Evolutionary conservation across 2,113 vertebrate species (phyloP), one percentile per base, ranked within the genome.

Genomic region (Sula dactylatra): DNA sequence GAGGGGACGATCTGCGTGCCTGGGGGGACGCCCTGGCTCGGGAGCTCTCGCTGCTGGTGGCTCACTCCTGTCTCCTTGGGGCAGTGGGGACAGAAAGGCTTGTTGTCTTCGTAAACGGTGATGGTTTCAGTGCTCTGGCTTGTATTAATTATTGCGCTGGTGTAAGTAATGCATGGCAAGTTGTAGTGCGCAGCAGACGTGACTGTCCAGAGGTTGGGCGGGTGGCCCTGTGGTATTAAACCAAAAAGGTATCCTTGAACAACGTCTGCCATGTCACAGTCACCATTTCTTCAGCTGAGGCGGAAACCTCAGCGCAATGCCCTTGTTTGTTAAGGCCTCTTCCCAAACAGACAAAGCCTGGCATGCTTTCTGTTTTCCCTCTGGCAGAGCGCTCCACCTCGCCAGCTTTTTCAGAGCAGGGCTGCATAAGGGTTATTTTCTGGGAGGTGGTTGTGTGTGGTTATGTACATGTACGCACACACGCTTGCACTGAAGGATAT

Each of bases 401-500:
- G 3, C n/a, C 40, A 66, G 40, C 31, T 49, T 67, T 81, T 52
- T 58, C 52, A 22, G 11, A 2, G 25, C 27, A 17, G 1, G 19
- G 72, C 81, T 94, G 52, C 26, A 27, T 8, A 52, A 72, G 65
- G 86, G 55, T 89, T 92, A 25, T 86, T 96, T 93, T 93, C 56
- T 89, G 70, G 27, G 92, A 96, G 82, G 29, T 79, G 74, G 31
- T 14, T 90, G 45, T 50, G 34, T 65, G 74, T 18, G 73, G 29
- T 65, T 71, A 45, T 8, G 40, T 32, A 54, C 70, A 2, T 54
- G 40, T 65, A 13, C n/a, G 25, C 72, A 56, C 45, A 49, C 80
- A 70, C 34, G 29, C 77, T 49, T 11, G 16, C 71, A 61, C 40
- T 52, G 82, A 73, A 91, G 55, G 59, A 70, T 86, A 32, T 84